Conservation (phyloP, 92 coral and sea anemone genomes). For the Phenganax marumi region DNA sequence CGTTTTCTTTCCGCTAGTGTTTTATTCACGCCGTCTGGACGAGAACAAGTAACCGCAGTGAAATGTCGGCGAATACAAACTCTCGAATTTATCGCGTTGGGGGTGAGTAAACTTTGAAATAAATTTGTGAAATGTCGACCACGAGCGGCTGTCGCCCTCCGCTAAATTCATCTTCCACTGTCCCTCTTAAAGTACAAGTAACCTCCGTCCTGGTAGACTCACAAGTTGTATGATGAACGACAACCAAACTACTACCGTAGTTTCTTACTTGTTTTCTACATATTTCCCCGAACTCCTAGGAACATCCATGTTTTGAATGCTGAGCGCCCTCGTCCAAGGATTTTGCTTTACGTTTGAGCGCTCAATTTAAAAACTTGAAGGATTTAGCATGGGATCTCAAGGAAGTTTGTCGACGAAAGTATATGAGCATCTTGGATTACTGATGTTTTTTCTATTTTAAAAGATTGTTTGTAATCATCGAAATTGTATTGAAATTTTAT, state of each 20-base stretch:
- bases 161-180: neutral
- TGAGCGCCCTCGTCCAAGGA: constrained; percentile 4
- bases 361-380: neutral
- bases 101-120: constrained; percentile 25
- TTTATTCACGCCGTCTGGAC: constrained; percentile 11
- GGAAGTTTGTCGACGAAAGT: neutral
- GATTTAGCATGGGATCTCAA: neutral
- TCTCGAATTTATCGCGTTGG: constrained; percentile 41
- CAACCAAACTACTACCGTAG: neutral
- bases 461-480: neutral
- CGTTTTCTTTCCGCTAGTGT: neutral
- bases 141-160: constrained; percentile 21
- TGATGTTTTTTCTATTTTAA: neutral
- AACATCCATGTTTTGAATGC: neutral
- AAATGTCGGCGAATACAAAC: constrained; percentile 28
- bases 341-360: constrained; percentile 8
- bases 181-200: neutral
- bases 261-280: neutral
- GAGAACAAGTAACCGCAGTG: constrained; percentile 8
- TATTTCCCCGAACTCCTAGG: neutral
- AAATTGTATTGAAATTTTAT: neutral
- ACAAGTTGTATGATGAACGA: neutral
- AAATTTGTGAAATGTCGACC: constrained; percentile 1
- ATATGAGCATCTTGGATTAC: neutral
- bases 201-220: neutral